A percentile compares a stretch with the other conserved stretches of the same genome.
Evolutionary conservation across 2,113 vertebrate genomes (phyloP).

Genomic region (Nerophis lumbriciformis): DNA sequence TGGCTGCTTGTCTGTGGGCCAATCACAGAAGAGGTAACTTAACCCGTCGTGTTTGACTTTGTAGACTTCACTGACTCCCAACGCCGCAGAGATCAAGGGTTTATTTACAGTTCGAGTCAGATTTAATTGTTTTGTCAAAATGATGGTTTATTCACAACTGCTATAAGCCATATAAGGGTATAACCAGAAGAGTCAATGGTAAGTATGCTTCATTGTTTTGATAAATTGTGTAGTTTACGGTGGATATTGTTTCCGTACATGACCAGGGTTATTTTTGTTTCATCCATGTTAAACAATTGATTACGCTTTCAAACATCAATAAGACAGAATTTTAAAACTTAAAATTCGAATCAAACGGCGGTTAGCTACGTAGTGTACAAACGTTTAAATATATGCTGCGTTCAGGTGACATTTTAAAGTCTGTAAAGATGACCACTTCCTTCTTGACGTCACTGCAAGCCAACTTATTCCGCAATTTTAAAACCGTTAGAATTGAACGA

Average conservation of each 20-base stretch:
- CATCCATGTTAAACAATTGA: too few species aligned
- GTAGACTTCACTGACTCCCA: not conserved
- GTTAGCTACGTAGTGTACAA: not conserved
- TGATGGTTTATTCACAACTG: too few species aligned
- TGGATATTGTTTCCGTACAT: too few species aligned
- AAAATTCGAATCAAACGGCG: not conserved
- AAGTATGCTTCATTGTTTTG: too few species aligned
- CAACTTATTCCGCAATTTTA: too few species aligned
- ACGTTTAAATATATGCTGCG: slow-evolving; percentile 1
- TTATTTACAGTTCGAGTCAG: not conserved
- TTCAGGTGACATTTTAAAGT: slow-evolving; percentile 5
- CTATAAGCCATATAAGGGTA: too few species aligned
- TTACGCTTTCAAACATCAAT: too few species aligned
- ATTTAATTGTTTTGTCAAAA: not conserved
- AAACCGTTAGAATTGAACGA: too few species aligned
- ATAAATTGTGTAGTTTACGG: too few species aligned
- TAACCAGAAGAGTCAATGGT: too few species aligned
- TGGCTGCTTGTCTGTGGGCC: slow-evolving; percentile 49
- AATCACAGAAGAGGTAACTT: slow-evolving; percentile 43
- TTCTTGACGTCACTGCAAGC: too few species aligned
- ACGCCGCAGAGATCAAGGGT: slow-evolving; percentile 5
- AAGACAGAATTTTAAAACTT: not conserved
- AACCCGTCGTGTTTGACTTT: slow-evolving; percentile 74
- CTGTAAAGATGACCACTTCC: not conserved
- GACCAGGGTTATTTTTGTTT: too few species aligned